Evolutionary conservation across 2,888 invertebrate genomes (phyloP).

Genomic region (Argyra leucocephala): DNA sequence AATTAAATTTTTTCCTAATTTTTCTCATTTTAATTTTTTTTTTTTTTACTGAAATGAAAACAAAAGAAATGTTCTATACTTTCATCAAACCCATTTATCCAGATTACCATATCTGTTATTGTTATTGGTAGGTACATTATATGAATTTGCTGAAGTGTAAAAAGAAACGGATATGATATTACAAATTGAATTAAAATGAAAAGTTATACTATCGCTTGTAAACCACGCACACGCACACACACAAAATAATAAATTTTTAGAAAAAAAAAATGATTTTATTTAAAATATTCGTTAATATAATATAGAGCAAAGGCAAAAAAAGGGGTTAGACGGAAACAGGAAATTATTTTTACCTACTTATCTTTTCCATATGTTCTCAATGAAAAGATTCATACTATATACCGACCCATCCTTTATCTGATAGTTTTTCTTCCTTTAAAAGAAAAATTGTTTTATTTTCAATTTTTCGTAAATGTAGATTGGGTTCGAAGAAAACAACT

Average conservation of each 20-base stretch:
- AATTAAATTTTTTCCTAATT: too few species aligned
- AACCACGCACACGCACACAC: not conserved
- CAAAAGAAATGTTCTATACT: too few species aligned
- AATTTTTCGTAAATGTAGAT: too few species aligned
- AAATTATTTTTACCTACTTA: conserved; percentile 3
- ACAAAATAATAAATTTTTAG: too few species aligned
- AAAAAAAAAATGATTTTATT: not conserved
- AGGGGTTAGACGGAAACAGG: conserved; percentile 1
- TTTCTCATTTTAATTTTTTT: too few species aligned
- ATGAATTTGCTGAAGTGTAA: not conserved
- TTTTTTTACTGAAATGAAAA: too few species aligned
- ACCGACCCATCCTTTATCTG: not conserved
- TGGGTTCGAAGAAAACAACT: too few species aligned
- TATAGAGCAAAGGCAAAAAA: not conserved
- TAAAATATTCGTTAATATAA: not conserved
- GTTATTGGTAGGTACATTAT: not conserved
- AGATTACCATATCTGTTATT: not conserved
- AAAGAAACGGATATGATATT: not conserved
- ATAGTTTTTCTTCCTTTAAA: not conserved
- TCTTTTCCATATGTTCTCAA: not conserved
- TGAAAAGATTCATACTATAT: not conserved
- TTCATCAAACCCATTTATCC: not conserved
- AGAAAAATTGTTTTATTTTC: too few species aligned
- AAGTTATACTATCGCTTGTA: not conserved
- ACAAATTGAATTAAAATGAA: conserved; percentile 3